Percentiles rank a stretch among this genome's conserved stretches.
phyloP scores from a whole-genome alignment of 2,797 vertebrate genomes.

The Silurus aristotelis region DNA sequence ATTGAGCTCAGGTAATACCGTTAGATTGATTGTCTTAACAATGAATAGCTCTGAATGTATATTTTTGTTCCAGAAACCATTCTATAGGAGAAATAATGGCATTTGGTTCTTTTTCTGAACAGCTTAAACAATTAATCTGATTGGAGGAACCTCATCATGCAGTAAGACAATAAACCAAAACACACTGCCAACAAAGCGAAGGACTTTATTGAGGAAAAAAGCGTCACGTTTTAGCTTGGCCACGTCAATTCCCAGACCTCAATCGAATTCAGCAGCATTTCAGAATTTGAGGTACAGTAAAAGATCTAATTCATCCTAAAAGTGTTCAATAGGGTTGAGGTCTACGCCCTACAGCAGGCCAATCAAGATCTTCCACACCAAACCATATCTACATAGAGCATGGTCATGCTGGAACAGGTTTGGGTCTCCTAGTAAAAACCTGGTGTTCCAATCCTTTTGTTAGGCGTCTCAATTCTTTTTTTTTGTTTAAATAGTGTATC shows the following conservation, averaged over 20 bases:
- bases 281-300: too few species aligned
- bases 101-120: neutral
- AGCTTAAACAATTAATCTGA: neutral
- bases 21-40: neutral
- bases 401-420: too few species aligned
- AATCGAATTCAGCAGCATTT: neutral
- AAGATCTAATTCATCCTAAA: too few species aligned
- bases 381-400: too few species aligned
- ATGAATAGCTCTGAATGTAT: neutral
- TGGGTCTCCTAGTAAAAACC: too few species aligned
- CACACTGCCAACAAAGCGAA: neutral
- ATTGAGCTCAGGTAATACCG: neutral
- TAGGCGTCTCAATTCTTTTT: too few species aligned
- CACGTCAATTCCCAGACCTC: neutral
- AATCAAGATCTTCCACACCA: too few species aligned
- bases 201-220: neutral
- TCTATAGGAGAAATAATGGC: neutral
- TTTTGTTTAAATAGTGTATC: too few species aligned
- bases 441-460: too few species aligned
- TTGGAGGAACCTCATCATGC: neutral
- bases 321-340: too few species aligned
- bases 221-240: neutral
- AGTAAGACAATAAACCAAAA: neutral
- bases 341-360: too few species aligned
- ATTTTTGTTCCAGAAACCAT: neutral